Conservation (phyloP, 2,888 invertebrate genomes). For the Dryococelus australis region DNA sequence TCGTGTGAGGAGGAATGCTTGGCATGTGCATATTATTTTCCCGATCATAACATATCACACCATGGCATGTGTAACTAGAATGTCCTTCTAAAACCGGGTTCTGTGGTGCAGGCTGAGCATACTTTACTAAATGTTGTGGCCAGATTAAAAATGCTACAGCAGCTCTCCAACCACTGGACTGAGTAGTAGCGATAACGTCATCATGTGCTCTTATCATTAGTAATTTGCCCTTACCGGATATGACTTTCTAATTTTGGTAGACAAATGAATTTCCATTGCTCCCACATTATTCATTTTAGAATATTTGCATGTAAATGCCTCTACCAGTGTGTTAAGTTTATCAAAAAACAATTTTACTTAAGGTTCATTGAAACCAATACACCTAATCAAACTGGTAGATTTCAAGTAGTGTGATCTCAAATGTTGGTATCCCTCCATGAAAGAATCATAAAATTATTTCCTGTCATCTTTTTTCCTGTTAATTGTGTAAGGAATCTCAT, state of each 20-base stretch:
- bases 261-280: neutral
- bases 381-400: neutral
- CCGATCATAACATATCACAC: neutral
- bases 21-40: neutral
- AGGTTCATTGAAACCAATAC: neutral
- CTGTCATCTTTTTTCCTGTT: neutral
- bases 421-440: neutral
- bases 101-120: neutral
- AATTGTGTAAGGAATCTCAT: neutral
- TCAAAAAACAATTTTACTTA: neutral
- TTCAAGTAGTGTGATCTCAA: no score
- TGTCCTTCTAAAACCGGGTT: slow-evolving; percentile 27
- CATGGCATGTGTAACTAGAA: neutral
- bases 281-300: neutral
- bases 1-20: slow-evolving; percentile 22
- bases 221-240: neutral
- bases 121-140: neutral
- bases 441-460: neutral
- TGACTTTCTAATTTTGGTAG: neutral
- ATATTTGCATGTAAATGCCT: neutral
- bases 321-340: neutral
- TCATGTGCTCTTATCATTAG: neutral
- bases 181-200: neutral
- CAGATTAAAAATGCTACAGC: neutral
- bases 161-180: neutral